These are phyloP conservation scores for Tragelaphus scriptus DNA, from an alignment of 2,113 vertebrate species.

Conservation along the genomic window DNA sequence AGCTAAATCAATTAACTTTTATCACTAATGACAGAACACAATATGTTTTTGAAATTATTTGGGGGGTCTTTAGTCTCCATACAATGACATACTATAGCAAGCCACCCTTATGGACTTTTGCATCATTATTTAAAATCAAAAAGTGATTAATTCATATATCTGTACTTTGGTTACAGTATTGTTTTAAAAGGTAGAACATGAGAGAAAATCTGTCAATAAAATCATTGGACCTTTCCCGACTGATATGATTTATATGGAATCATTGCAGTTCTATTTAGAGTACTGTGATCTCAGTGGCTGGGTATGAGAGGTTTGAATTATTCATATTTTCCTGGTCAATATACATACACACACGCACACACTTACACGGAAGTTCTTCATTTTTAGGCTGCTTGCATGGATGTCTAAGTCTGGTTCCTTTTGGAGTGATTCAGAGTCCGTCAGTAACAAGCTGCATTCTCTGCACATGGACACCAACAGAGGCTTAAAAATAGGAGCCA, in stretches of 20 bases:
- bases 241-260: constrained; percentile 61
- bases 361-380: constrained; percentile 27
- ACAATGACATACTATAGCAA: constrained; percentile 39
- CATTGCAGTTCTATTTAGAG: constrained; percentile 64
- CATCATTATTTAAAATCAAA: constrained; percentile 67
- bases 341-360: neutral
- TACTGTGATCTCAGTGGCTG: constrained; percentile 69
- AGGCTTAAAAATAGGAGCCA: constrained; percentile 80
- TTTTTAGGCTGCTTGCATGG: constrained; percentile 66
- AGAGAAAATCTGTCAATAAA: constrained; percentile 57
- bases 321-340: constrained; percentile 67
- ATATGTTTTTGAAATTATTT: constrained; percentile 5
- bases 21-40: neutral
- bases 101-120: neutral
- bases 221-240: constrained; percentile 53
- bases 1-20: constrained; percentile 27
- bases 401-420: constrained; percentile 57
- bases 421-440: constrained; percentile 45
- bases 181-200: constrained; percentile 21
- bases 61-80: neutral
- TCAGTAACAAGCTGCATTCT: constrained; percentile 73
- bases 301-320: constrained; percentile 50
- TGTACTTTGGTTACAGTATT: constrained; percentile 12
- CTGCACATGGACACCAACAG: constrained; percentile 77
- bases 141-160: constrained; percentile 52